Percentiles rank a stretch among this genome's conserved stretches.
These are phyloP conservation scores for Mastomys coucha DNA, from an alignment of 2,113 vertebrate species.

Conservation along the genomic window DNA sequence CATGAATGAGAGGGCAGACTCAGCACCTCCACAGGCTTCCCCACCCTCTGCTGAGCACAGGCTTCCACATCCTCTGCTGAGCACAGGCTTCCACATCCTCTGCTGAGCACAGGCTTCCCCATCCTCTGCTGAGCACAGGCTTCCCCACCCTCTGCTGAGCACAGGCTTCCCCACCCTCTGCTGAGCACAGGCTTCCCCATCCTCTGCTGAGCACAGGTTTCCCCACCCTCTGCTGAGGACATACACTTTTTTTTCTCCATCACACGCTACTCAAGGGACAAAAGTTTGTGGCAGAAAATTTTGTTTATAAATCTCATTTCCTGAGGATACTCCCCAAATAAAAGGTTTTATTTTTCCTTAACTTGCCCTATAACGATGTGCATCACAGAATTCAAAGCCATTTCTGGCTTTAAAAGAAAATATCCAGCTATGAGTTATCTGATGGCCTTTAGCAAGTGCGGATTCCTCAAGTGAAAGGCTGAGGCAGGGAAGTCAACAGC, in stretches of 20 bases:
- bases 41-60: background rate
- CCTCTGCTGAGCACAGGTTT: background rate
- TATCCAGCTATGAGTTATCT: slow-evolving; percentile 67
- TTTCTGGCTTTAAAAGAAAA: slow-evolving; percentile 4
- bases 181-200: background rate
- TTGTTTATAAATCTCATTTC: slow-evolving; percentile 69
- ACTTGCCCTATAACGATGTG: background rate
- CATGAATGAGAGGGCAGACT: background rate
- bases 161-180: background rate
- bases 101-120: background rate
- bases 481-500: slow-evolving; percentile 59
- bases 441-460: slow-evolving; percentile 71
- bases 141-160: background rate
- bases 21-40: background rate
- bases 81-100: background rate
- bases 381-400: slow-evolving; percentile 59
- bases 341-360: slow-evolving; percentile 56
- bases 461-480: slow-evolving; percentile 70
- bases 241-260: background rate
- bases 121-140: background rate
- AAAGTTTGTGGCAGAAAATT: slow-evolving; percentile 51
- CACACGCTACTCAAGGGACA: slow-evolving; percentile 29
- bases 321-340: slow-evolving; percentile 60
- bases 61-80: background rate
- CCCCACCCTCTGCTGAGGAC: background rate